Percentiles rank a stretch among this genome's conserved stretches.
Evolutionary conservation across 1,140 invertebrate genomes (phyloP).

Genomic region (Magallana angulata): DNA sequence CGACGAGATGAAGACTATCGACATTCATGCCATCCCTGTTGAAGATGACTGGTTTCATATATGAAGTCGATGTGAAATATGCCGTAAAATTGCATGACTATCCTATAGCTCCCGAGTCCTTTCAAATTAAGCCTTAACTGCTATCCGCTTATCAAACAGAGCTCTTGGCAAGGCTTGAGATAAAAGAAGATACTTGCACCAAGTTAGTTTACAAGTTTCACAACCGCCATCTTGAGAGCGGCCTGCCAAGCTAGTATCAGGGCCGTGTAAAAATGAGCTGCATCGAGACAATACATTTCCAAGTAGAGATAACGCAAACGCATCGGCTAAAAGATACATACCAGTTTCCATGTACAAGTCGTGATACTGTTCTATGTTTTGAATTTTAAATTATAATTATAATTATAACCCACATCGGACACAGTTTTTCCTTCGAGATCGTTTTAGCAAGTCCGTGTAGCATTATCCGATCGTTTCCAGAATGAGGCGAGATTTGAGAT

Average conservation of each 20-base stretch:
- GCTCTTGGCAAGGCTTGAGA: slow-evolving; percentile 5
- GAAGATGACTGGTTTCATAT: no score
- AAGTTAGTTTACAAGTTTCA: slow-evolving; percentile 45
- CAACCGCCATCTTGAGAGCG: no score
- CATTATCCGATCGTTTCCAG: slow-evolving; percentile 16
- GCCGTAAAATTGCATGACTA: slow-evolving; percentile 80
- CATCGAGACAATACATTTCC: no score
- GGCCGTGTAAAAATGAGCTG: no score
- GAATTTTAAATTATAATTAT: no score
- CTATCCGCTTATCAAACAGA: slow-evolving; percentile 1
- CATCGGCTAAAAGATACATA: no score
- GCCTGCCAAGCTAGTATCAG: no score
- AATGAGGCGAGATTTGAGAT: no score
- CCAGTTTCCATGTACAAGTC: no score
- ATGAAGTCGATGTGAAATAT: neutral
- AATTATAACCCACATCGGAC: neutral
- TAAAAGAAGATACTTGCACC: neutral
- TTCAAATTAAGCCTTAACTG: slow-evolving; percentile 40
- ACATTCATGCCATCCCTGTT: no score
- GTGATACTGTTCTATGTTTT: slow-evolving; percentile 19
- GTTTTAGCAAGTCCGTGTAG: slow-evolving; percentile 14
- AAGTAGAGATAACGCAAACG: no score
- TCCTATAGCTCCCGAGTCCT: slow-evolving; percentile 79
- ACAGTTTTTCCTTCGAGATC: slow-evolving; percentile 3
- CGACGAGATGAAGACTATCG: neutral